Evolutionary conservation across 2,888 invertebrate genomes (phyloP), one percentile per base, ranked within the genome.

Genomic region (Athalia circularis): DNA sequence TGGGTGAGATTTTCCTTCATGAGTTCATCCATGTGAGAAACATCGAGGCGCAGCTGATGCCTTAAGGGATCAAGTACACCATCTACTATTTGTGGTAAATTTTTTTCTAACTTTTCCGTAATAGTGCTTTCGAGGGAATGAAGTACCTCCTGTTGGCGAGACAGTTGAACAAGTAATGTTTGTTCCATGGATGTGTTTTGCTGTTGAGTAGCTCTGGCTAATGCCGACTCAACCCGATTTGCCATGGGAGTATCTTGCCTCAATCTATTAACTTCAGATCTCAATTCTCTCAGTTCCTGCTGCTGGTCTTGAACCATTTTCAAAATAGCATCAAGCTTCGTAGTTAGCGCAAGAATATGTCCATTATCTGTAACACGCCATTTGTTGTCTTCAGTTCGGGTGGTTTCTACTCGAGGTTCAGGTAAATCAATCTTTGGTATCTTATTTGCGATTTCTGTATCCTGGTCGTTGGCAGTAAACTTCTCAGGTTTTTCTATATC

Each of bases 1-100:
- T 96, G 96, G 45, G 93, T 92, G 81, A 98, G 94, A 89, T 95
- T 96, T 5, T 77, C 77, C 13, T 77, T 77, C 47, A 77, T n/a
- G 13, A 77, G 77, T 4, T 77, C 77, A 43, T 90, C 89, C 65
- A 87, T 80, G 70, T 85, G 84, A 11, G 94, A 93, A 81, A 96
- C 92, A 87, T 96, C 96, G 84, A 92, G 90, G 86, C 95, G 95
- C 82, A 97, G 91, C 86, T 96, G 94, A 75, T 93, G 92, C 80
- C 95, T 95, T 11, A 97, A 91, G 43, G 94, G 94, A 85, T 96
- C 96, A 79, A 96, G 92, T 62, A 94, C 92, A 0, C 93, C 92
- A 62, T 94, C 92, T 1, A 97, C 91, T 54, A 94, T 92, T 82
- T 93, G 92, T 54, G 93, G 89, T 15, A 93, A 83, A 5, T 91